Evolutionary conservation across 2,888 invertebrate genomes (phyloP).

Genomic region (Sarcophaga carnaria): DNA sequence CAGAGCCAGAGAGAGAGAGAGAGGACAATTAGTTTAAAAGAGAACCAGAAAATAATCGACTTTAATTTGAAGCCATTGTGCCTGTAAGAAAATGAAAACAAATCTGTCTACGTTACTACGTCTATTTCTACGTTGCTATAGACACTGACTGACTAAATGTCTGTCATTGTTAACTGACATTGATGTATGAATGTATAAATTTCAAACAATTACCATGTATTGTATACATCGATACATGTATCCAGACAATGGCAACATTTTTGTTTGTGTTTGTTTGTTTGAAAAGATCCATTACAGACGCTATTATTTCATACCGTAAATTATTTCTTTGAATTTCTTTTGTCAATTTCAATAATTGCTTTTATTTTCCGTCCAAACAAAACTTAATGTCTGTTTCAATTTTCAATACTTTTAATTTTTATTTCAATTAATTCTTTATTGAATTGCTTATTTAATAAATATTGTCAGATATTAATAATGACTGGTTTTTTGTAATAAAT

Average conservation of each 20-base stretch:
- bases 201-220: neutral
- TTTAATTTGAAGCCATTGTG: slow-evolving; percentile 17
- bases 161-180: slow-evolving; percentile 64
- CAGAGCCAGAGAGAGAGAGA: neutral
- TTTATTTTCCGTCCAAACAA: slow-evolving; percentile 18
- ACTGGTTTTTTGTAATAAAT: neutral
- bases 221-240: slow-evolving; percentile 7
- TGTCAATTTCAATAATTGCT: slow-evolving; percentile 42
- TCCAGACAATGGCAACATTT: neutral
- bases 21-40: neutral
- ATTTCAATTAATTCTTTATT: slow-evolving; percentile 33
- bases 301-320: neutral
- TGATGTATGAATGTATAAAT: slow-evolving; percentile 62
- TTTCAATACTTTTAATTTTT: neutral
- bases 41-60: slow-evolving; percentile 1
- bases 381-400: slow-evolving; percentile 2
- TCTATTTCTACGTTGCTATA: slow-evolving; percentile 10
- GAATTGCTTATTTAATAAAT: slow-evolving; percentile 31
- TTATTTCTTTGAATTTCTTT: slow-evolving; percentile 52
- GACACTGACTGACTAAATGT: slow-evolving; percentile 46
- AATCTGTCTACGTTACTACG: neutral
- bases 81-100: neutral
- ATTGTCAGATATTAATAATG: slow-evolving; percentile 26
- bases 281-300: neutral
- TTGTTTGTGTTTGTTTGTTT: neutral